A percentile compares a stretch with the other conserved stretches of the same genome.
These are phyloP conservation scores for Corythornis cristatus DNA, from an alignment of 2,113 vertebrate genomes.

Conservation along the genomic window DNA sequence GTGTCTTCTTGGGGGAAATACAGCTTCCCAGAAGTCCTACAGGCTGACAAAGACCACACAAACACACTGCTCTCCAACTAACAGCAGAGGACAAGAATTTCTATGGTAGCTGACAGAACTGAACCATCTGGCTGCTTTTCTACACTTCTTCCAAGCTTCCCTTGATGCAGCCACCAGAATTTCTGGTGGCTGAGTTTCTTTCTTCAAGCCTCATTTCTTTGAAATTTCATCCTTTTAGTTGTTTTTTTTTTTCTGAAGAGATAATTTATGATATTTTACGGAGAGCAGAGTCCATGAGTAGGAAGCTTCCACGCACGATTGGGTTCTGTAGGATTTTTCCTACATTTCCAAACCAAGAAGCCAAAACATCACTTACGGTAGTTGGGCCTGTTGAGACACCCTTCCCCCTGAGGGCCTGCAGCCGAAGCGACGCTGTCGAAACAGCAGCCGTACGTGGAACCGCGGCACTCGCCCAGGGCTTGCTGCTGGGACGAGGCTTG, in stretches of 20 bases:
- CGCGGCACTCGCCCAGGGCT: conserved; percentile 76
- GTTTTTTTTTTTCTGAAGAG: neutral
- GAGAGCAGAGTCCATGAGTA: neutral
- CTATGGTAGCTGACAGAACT: neutral
- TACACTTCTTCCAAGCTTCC: neutral
- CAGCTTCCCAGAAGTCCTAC: neutral
- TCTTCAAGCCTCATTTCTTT: too few relatives aligned
- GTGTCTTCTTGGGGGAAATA: neutral
- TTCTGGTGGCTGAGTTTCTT: neutral
- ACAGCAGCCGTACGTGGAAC: conserved; percentile 89
- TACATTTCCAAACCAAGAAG: neutral
- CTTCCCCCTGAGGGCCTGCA: conserved; percentile 86
- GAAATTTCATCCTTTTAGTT: too few relatives aligned
- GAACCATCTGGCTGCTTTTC: neutral
- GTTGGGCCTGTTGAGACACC: conserved; percentile 80
- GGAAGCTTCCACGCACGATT: neutral
- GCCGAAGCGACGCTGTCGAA: conserved; percentile 84
- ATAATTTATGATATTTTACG: neutral
- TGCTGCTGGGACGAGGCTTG: conserved; percentile 66
- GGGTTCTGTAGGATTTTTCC: neutral
- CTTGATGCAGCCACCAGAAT: neutral
- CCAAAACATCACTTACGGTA: conserved; percentile 78
- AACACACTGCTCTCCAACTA: neutral
- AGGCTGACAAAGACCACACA: neutral
- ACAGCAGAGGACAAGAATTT: neutral